Conservation (phyloP, 2,113 vertebrate genomes). For the Mobula birostris region DNA sequence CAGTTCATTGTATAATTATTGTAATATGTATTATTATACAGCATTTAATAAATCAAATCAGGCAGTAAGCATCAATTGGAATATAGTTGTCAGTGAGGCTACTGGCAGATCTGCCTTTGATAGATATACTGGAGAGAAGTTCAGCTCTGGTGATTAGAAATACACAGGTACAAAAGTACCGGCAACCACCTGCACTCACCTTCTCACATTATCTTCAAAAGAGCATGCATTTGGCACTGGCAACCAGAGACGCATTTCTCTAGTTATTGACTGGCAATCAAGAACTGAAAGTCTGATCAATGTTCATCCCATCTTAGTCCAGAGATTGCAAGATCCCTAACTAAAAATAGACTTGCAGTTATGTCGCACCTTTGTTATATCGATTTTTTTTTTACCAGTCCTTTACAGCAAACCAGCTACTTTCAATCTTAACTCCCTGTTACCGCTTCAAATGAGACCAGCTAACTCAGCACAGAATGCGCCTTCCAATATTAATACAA, state of each 20-base stretch:
- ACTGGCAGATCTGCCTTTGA: not conserved
- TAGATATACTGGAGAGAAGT: not conserved
- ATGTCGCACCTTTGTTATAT: too few species aligned
- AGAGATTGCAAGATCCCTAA: too few species aligned
- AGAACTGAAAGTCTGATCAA: not conserved
- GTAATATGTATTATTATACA: not conserved
- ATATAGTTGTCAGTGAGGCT: not conserved
- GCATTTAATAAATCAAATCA: not conserved
- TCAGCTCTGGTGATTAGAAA: too few species aligned
- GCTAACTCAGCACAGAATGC: not conserved
- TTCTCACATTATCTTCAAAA: too few species aligned
- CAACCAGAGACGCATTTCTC: not conserved
- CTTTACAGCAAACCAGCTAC: too few species aligned
- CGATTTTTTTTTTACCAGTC: too few species aligned
- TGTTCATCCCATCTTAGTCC: not conserved
- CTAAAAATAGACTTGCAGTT: too few species aligned
- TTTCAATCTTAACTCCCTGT: not conserved
- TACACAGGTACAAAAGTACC: too few species aligned
- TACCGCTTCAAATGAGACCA: not conserved
- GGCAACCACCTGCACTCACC: too few species aligned
- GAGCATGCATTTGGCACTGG: too few species aligned
- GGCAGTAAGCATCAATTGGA: not conserved
- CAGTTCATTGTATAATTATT: not conserved
- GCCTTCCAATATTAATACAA: not conserved
- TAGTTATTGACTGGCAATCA: not conserved